Base-by-base conservation (phyloP, 2,888 invertebrate species). In the Mythimna lalbum region DNA sequence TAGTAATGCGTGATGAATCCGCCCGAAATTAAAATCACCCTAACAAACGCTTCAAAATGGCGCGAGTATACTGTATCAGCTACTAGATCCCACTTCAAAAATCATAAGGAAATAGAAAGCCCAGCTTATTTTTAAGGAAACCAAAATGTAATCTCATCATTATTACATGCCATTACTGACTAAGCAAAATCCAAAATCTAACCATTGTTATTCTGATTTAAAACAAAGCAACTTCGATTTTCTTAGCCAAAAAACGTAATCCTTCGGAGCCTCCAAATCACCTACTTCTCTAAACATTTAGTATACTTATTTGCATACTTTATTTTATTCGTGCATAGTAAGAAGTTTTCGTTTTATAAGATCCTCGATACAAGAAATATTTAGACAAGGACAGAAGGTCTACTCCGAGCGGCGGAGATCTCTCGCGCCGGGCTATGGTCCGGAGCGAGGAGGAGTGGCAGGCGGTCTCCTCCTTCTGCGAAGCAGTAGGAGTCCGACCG, bases 221-320 rank as follows among this genome's bases (percentile, higher is more conserved):
- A 60, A 63, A 57, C 36, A 76, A 68, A 66, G 21, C 5, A 62
- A 62, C 63, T 50, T 59, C 57, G 52, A 73, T 50, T 55, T 63
- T 17, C 14, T 9, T 36, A 2, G n/a, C 33, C 36, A 39, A 36
- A 47, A 61, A 61, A 33, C 53, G 6, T 21, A n/a, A 21, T 21
- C 63, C 63, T 61, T 43, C 10, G 5, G 63, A 69, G 75, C 57
- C 61, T 53, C n/a, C 21, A 62, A 69, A 77, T 57, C 27, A 31
- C 63, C 27, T 69, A 66, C 39, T 57, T 53, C 27, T 59, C 75
- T 19, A 21, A 53, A 33, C 50, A 73, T 76, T 68, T 21, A 27
- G 5, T 31, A 31, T 17, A 57, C 66, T 52, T 52, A 66, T 76
- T 78, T 77, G 56, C 81, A 82, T 82, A 75, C 53, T 78, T 66